Evolutionary conservation across 2,888 invertebrate species (phyloP).

Genomic region (Sarcophaga variegata): DNA sequence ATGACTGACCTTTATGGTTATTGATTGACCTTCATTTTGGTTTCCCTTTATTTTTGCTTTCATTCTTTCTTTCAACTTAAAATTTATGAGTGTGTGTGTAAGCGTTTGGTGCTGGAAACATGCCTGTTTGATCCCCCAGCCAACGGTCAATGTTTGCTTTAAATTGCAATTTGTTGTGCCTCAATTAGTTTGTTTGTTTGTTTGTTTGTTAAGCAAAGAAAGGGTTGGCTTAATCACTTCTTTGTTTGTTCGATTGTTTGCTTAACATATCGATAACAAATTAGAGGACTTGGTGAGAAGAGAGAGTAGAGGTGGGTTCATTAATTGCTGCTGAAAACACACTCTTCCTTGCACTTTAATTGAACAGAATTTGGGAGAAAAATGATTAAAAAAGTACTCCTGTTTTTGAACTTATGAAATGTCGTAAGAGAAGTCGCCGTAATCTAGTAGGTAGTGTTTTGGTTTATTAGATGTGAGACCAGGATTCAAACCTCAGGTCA

Average conservation of each 20-base stretch:
- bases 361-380: too few relatives aligned
- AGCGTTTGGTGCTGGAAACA: neutral
- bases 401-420: too few relatives aligned
- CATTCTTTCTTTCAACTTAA: neutral
- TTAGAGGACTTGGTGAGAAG: neutral
- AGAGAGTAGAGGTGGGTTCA: too few relatives aligned
- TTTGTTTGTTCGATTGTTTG: neutral
- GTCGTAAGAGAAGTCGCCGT: too few relatives aligned
- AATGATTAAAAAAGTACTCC: too few relatives aligned
- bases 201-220: slow-evolving; percentile 34
- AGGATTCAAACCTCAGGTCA: too few relatives aligned
- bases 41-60: neutral
- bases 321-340: too few relatives aligned
- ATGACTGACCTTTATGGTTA: slow-evolving; percentile 62
- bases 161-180: slow-evolving; percentile 50
- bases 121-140: slow-evolving; percentile 10
- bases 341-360: too few relatives aligned
- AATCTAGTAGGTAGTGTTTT: too few relatives aligned
- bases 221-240: slow-evolving; percentile 40
- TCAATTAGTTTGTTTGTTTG: slow-evolving; percentile 43
- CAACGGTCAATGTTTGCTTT: slow-evolving; percentile 57
- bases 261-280: neutral
- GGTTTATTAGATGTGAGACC: too few relatives aligned
- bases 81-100: neutral
- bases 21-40: slow-evolving; percentile 63